Base-by-base conservation (phyloP, 2,113 vertebrate genomes). In the Tinamus guttatus region DNA sequence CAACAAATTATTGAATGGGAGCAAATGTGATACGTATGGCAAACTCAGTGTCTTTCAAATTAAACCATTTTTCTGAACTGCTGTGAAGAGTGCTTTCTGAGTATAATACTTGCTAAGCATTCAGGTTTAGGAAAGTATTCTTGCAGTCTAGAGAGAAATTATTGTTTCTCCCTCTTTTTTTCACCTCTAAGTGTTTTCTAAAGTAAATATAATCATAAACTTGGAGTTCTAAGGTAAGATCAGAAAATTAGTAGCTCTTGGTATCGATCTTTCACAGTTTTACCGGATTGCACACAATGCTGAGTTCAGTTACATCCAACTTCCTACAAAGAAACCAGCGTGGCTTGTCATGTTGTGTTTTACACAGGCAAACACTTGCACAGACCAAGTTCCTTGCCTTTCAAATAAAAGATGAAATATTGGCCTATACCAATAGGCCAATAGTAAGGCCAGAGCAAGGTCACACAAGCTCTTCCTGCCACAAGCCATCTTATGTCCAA, bases 131-230 rank as follows among this genome's bases (percentile, higher is more conserved):
- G 89, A 95, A 94, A 52, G 0, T 0, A 83, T 85, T 86, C 65
- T 77, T 83, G 19, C 25, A 54, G 81, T 81, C 92, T 76, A 79
- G 25, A 80, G 90, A 95, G 79, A 93, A 96, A 97, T 81, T 79
- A 89, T 18, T 76, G 8, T 97, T 96, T 96, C 86, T n/a, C 47
- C 47, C 5, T 90, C 16, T 45, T 83, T 75, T 95, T 92, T 95
- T 95, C 86, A 92, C 64, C 56, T 87, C 17, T 56, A 95, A 95
- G 94, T 97, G 52, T 90, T 95, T 92, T 97, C 94, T 94, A 27
- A 67, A 95, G 97, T 95, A 97, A 84, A 97, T 58, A 69, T 83
- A 92, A 95, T 94, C 75, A 95, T 65, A 95, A 89, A 78, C 28
- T 41, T 87, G 8, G 56, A 45, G 20, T 95, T 95, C 90, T 95